These are phyloP conservation scores for Mustela nigripes DNA, from an alignment of 2,113 vertebrate species.

Conservation along the genomic window DNA sequence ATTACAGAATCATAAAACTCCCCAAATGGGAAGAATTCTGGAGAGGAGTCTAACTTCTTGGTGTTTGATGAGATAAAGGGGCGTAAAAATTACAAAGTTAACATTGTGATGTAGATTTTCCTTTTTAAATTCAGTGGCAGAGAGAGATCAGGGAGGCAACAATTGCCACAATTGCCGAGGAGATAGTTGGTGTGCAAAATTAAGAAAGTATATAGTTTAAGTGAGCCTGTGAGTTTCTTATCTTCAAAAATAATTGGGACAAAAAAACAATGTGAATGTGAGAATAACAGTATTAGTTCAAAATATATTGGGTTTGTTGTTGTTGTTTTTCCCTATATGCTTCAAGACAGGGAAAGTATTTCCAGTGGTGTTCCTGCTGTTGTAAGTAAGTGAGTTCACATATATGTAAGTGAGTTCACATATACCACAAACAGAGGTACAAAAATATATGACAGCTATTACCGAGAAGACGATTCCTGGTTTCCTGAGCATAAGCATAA, in stretches of 20 bases:
- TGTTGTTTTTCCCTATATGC: not conserved
- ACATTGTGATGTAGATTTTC: not conserved
- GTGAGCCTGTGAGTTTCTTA: not conserved
- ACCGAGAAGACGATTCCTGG: conserved; percentile 52
- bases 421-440: conserved; percentile 31
- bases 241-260: conserved; percentile 77
- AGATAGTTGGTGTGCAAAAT: not conserved
- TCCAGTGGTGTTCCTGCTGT: not conserved
- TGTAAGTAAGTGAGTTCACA: conserved; percentile 26
- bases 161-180: not conserved
- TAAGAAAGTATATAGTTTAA: not conserved
- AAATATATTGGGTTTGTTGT: conserved; percentile 4
- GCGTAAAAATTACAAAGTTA: not conserved
- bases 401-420: not conserved
- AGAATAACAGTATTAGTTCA: conserved; percentile 73
- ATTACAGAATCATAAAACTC: not conserved
- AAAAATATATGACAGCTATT: conserved; percentile 49
- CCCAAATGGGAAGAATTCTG: not conserved
- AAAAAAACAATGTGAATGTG: conserved; percentile 72
- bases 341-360: not conserved
- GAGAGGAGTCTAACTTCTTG: not conserved
- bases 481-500: conserved; percentile 65
- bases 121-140: not conserved
- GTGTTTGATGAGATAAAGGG: not conserved
- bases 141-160: not conserved